phyloP scores from a whole-genome alignment of 2,888 invertebrate genomes.

The Drosophila meridiana region DNA sequence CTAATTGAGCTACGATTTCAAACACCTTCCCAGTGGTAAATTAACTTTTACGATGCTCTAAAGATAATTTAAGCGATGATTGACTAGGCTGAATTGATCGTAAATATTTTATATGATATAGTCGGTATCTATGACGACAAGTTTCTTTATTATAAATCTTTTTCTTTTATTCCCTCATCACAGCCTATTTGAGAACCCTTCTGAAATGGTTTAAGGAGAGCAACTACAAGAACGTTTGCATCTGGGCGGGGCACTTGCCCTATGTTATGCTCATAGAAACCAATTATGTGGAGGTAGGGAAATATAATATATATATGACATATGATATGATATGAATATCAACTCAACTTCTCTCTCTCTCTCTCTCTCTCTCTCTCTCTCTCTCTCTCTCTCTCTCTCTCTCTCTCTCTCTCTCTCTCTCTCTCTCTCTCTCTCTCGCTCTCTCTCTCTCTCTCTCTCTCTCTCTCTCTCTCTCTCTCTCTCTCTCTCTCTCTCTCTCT shows the following conservation, averaged over 20 bases:
- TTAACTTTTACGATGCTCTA: background rate
- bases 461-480: too few species aligned
- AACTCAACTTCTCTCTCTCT: background rate
- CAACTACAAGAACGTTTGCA: constrained; percentile 43
- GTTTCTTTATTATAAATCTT: background rate
- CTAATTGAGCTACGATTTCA: background rate
- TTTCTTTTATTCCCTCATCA: background rate
- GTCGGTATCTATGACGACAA: background rate
- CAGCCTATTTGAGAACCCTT: constrained; percentile 44
- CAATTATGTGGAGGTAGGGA: constrained; percentile 59
- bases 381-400: too few species aligned
- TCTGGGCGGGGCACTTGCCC: constrained; percentile 52
- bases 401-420: too few species aligned
- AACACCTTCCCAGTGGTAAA: background rate
- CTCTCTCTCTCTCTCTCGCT: too few species aligned
- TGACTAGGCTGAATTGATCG: background rate
- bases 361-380: too few species aligned
- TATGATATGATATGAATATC: background rate
- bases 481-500: too few species aligned
- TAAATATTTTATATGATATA: background rate
- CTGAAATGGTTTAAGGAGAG: constrained; percentile 38
- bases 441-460: too few species aligned
- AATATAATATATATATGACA: background rate
- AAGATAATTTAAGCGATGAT: background rate
- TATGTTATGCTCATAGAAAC: constrained; percentile 52